These are phyloP conservation scores for Dinocampus coccinellae DNA, from an alignment of 2,888 invertebrate species.

Conservation along the genomic window DNA sequence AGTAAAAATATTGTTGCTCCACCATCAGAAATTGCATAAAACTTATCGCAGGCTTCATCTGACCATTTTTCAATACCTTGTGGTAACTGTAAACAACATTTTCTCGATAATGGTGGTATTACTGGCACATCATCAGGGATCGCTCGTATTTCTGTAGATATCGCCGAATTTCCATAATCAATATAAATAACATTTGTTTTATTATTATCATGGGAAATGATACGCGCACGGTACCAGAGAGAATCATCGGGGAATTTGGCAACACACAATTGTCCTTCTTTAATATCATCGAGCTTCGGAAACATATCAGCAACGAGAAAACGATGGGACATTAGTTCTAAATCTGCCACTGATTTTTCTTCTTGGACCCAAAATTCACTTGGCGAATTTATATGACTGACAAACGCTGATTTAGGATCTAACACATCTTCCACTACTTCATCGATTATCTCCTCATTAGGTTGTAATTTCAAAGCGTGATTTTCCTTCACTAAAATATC, in stretches of 20 bases:
- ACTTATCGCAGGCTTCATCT: slow-evolving; percentile 62
- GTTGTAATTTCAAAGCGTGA: slow-evolving; percentile 49
- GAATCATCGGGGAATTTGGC: slow-evolving; percentile 78
- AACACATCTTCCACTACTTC: slow-evolving; percentile 61
- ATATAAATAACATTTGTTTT: slow-evolving; percentile 76
- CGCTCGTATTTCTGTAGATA: slow-evolving; percentile 73
- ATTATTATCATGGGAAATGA: slow-evolving; percentile 73
- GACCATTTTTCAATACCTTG: slow-evolving; percentile 70
- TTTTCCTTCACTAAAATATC: slow-evolving; percentile 55
- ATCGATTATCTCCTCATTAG: slow-evolving; percentile 55
- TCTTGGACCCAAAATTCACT: slow-evolving; percentile 83
- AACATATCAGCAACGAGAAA: slow-evolving; percentile 72
- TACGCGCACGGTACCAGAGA: slow-evolving; percentile 77
- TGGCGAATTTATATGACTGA: slow-evolving; percentile 78
- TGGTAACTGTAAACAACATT: slow-evolving; percentile 73
- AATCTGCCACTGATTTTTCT: slow-evolving; percentile 74
- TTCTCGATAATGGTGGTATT: slow-evolving; percentile 75
- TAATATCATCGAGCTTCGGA: slow-evolving; percentile 71
- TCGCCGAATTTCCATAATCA: slow-evolving; percentile 79
- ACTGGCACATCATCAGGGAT: slow-evolving; percentile 74
- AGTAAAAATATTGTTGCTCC: slow-evolving; percentile 72
- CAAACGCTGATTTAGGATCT: slow-evolving; percentile 73
- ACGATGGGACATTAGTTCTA: slow-evolving; percentile 76
- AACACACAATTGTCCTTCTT: slow-evolving; percentile 76
- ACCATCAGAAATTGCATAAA: slow-evolving; percentile 65